Conservation (phyloP, 2,113 vertebrate genomes). For the Kobus ellipsiprymnus region DNA sequence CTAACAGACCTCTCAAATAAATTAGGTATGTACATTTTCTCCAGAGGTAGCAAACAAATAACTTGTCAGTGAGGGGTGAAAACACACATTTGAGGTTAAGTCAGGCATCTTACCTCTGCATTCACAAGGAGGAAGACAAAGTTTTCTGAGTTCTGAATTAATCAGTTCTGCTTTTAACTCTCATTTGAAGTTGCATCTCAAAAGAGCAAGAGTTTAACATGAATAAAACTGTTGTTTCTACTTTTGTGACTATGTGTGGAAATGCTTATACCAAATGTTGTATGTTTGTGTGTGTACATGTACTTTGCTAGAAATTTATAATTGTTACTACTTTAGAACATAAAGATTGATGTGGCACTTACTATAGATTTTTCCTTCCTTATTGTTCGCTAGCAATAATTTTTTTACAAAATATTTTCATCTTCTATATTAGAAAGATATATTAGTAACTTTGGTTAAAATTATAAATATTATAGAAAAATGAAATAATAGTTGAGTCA, state of each 20-base stretch:
- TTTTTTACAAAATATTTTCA: background rate
- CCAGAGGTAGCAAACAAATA: background rate
- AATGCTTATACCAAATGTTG: background rate
- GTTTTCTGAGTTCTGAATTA: conserved; percentile 4
- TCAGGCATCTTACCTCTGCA: background rate
- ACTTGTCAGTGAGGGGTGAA: background rate
- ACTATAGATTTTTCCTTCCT: background rate
- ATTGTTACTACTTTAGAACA: background rate
- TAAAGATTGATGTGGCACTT: background rate
- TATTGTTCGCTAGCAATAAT: background rate
- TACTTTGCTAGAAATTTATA: background rate
- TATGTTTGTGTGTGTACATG: background rate
- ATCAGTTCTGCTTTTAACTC: background rate
- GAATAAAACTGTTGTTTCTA: background rate
- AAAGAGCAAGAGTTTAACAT: background rate
- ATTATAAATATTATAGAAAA: background rate
- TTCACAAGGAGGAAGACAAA: background rate
- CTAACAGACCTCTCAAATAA: conserved; percentile 8
- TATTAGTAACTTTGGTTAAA: background rate
- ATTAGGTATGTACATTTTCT: conserved; percentile 30
- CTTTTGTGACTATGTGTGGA: background rate
- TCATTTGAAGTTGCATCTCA: background rate
- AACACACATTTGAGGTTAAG: background rate
- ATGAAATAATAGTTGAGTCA: background rate
- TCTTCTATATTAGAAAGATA: background rate